Percentiles rank a stretch among this genome's conserved stretches.
phyloP scores from a whole-genome alignment of 2,797 vertebrate genomes.

The Acipenser oxyrinchus region DNA sequence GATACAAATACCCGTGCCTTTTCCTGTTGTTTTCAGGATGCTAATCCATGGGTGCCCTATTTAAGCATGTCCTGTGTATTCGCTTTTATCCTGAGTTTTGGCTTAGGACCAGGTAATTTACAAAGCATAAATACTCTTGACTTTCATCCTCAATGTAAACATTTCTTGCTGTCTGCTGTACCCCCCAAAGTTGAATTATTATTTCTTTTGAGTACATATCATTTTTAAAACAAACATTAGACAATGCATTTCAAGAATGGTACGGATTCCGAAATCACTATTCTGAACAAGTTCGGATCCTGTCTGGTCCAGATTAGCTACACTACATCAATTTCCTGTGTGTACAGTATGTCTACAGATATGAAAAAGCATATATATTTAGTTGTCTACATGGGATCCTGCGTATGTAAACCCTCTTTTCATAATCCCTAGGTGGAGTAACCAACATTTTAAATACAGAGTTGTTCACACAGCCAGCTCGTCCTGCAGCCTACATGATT shows the following conservation, averaged over 20 bases:
- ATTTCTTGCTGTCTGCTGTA: too few relatives aligned
- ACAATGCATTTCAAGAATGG: too few relatives aligned
- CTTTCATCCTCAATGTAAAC: not conserved
- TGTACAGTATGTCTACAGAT: too few relatives aligned
- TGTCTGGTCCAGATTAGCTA: too few relatives aligned
- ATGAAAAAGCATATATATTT: not conserved
- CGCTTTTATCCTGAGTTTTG: slow-evolving; percentile 84
- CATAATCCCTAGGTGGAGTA: slow-evolving; percentile 67
- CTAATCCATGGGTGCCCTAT: slow-evolving; percentile 63
- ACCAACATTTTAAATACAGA: slow-evolving; percentile 76
- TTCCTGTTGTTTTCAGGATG: slow-evolving; percentile 42
- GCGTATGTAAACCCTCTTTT: not conserved
- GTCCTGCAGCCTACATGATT: slow-evolving; percentile 70
- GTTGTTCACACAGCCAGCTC: slow-evolving; percentile 71
- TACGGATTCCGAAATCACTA: too few relatives aligned
- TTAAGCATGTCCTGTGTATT: slow-evolving; percentile 72
- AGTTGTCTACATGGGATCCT: not conserved
- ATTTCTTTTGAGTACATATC: too few relatives aligned
- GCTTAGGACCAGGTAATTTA: slow-evolving; percentile 74
- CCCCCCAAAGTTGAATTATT: too few relatives aligned
- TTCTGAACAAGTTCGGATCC: too few relatives aligned
- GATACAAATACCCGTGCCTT: slow-evolving; percentile 1
- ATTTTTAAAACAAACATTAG: too few relatives aligned
- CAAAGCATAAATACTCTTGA: not conserved
- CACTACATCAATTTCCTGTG: too few relatives aligned